Percentiles rank a stretch among this genome's conserved stretches.
Conservation (phyloP, 2,888 invertebrate species). For the Trissonchulus latispiculum region DNA sequence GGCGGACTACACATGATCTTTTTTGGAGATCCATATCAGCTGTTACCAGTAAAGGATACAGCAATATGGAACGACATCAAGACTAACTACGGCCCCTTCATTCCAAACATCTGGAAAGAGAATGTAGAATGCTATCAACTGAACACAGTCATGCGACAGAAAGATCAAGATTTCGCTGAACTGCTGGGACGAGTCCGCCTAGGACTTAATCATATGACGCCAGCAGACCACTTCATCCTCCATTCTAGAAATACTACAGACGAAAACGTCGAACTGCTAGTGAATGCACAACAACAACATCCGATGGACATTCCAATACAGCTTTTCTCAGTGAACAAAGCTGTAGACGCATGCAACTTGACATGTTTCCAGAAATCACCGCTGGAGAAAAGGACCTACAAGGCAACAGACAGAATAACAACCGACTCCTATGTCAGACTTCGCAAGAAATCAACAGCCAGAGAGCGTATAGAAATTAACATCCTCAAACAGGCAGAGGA, state of each 20-base stretch:
- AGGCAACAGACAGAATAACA: too few relatives aligned
- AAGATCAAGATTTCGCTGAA: neutral
- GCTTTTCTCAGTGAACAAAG: neutral
- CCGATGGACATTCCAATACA: neutral
- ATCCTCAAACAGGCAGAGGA: too few relatives aligned
- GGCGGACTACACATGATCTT: neutral
- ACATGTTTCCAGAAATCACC: too few relatives aligned
- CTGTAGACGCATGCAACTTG: neutral
- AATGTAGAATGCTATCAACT: neutral
- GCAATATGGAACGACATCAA: neutral
- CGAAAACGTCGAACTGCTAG: too few relatives aligned
- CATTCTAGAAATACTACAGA: neutral
- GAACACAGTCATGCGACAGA: neutral
- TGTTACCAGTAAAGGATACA: neutral
- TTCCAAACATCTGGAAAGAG: neutral
- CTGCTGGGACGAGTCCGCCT: neutral
- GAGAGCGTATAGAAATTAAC: too few relatives aligned
- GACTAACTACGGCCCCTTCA: neutral
- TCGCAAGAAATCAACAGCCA: too few relatives aligned
- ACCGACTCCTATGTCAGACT: too few relatives aligned
- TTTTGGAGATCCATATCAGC: neutral
- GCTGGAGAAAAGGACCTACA: too few relatives aligned
- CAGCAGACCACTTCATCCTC: neutral
- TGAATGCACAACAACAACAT: too few relatives aligned
- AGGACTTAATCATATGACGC: neutral